A percentile compares a stretch with the other conserved stretches of the same genome.
Conservation (phyloP, 1,140 invertebrate genomes). For the Pseudomyrmex cubaensis region DNA sequence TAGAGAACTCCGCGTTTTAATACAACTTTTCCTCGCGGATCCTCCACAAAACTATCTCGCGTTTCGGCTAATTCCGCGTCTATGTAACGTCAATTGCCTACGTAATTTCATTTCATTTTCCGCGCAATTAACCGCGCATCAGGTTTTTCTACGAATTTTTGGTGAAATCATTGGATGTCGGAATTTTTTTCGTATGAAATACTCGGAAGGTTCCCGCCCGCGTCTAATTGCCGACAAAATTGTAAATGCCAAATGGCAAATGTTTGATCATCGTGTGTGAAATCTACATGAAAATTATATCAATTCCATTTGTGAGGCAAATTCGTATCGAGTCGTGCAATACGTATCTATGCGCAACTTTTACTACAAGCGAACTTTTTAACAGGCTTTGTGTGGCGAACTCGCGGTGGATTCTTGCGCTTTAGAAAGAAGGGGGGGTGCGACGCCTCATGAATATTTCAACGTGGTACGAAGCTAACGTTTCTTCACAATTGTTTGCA, state of each 20-base stretch:
- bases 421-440: background rate
- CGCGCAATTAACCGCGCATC: background rate
- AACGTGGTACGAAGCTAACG: background rate
- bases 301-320: conserved; percentile 48
- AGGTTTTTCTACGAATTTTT: background rate
- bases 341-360: background rate
- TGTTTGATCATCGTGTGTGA: background rate
- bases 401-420: conserved; percentile 14
- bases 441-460: conserved; percentile 48
- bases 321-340: conserved; percentile 1
- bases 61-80: background rate
- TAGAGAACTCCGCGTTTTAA: conserved; percentile 24
- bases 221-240: too few species aligned
- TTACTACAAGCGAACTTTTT: conserved; percentile 25
- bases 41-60: background rate
- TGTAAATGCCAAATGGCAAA: background rate
- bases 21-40: background rate
- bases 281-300: conserved; percentile 54
- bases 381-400: conserved; percentile 5
- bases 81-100: background rate
- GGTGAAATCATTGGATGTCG: background rate
- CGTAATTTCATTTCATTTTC: background rate
- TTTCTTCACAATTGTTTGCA: conserved; percentile 14
- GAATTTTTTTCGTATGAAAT: background rate
- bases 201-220: too few species aligned